A percentile compares a stretch with the other conserved stretches of the same genome.
These are phyloP conservation scores for Aythya fuligula DNA, from an alignment of 2,797 vertebrate species.

Conservation along the genomic window DNA sequence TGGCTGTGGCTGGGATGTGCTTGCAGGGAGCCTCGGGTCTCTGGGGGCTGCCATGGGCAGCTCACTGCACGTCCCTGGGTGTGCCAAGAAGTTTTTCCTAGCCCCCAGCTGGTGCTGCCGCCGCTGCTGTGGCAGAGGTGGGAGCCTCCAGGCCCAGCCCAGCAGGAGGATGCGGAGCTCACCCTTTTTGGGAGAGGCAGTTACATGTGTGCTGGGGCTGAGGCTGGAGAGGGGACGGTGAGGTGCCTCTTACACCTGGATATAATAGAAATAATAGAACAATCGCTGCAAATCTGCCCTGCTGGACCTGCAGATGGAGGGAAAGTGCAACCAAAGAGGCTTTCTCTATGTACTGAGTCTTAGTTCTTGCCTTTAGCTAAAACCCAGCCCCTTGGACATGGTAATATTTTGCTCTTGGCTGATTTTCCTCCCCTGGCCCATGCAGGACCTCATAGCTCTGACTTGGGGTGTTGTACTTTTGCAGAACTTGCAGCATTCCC, in stretches of 20 bases:
- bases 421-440: background rate
- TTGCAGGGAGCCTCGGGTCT: too few species aligned
- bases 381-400: background rate
- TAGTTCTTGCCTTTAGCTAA: background rate
- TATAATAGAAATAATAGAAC: fast-evolving
- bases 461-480: too few species aligned
- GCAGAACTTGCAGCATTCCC: background rate
- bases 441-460: background rate
- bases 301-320: background rate
- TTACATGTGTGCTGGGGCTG: fast-evolving
- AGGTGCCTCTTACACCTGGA: background rate
- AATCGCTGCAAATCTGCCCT: background rate
- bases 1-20: too few species aligned
- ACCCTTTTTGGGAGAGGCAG: background rate
- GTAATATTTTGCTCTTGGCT: background rate
- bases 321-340: background rate
- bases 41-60: too few species aligned
- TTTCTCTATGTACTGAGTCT: background rate
- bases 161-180: background rate
- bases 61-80: too few species aligned
- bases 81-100: background rate
- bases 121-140: background rate
- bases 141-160: too few species aligned
- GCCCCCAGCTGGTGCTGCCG: background rate
- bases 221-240: background rate